Base-by-base conservation (phyloP, 2,113 vertebrate species). In the Hyperopisus bebe region DNA sequence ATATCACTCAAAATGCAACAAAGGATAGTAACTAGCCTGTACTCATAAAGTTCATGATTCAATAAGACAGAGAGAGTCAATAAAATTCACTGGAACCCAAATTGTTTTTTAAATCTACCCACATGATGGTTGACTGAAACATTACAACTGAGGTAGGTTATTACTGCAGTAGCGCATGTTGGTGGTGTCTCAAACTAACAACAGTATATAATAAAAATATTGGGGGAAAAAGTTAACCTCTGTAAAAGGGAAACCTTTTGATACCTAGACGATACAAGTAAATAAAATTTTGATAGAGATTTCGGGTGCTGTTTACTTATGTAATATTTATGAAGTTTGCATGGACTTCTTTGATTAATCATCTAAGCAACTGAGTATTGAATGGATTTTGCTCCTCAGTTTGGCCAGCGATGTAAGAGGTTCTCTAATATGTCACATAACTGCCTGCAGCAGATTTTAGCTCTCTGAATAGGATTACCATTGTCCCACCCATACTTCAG, bases 401-500 rank as follows among this genome's bases (percentile, higher is more conserved):
- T 88, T 88, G 92, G 91, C 83, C 90, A 90, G 74, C 92, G 91
- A 91, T 42, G 66, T 94, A 95, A 95, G 92, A 94, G 94, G 94
- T 94, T 94, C 93, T 66, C 35, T 53, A 35, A 46, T 46, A 88
- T 51, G 31, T 51, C 87, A 86, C 55, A 89, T 31, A 89, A 82
- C 88, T 8, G 21, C 80, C 88, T 66, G 90, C 13, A 86, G 91
- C 90, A 92, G 92, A 92, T 90, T 88, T 83, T 3, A 89, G 90
- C 24, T 21, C 90, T 89, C 84, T 90, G 92, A 95, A 95, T 91
- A 94, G 94, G 93, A 94, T 95, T 94, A 94, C 46, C 89, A 90
- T 92, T 93, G 92, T 19, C 74, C 85, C 92, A 90, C 91, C 91
- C 91, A 91, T 90, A 89, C 90, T 87, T 58, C 89, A 50, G 24